Conservation (phyloP, 2,888 invertebrate genomes). For the Caenorhabditis sp. region DNA sequence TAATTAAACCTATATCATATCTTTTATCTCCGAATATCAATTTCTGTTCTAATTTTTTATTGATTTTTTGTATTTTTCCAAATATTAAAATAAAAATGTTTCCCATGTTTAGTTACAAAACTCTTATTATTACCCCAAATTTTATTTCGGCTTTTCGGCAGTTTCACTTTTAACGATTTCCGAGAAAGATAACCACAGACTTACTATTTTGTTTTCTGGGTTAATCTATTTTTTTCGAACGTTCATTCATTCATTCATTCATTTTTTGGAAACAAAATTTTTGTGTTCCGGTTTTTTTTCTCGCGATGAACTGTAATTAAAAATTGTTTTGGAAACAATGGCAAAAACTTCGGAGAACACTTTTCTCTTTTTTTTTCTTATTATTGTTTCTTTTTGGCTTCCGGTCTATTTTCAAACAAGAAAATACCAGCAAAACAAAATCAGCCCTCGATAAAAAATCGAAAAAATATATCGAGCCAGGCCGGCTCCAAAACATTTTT, state of each 20-base stretch:
- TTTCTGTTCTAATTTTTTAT: background rate
- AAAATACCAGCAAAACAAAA: too few species aligned
- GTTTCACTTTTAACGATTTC: background rate
- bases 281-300: background rate
- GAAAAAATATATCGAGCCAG: too few species aligned
- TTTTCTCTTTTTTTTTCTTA: background rate
- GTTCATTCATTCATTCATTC: background rate
- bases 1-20: slow-evolving; percentile 1
- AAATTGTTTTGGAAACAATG: background rate
- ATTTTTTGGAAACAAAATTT: background rate
- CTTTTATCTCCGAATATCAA: slow-evolving; percentile 1
- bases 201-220: background rate
- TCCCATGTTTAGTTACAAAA: background rate
- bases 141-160: background rate
- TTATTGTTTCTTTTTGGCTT: background rate
- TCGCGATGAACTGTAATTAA: background rate
- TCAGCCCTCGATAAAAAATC: too few species aligned
- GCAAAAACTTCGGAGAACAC: background rate
- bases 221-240: background rate
- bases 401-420: background rate
- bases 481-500: too few species aligned
- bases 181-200: background rate
- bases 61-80: background rate
- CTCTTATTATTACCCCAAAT: background rate
- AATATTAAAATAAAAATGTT: background rate